These are phyloP conservation scores for Zaprionus bogoriensis DNA, from an alignment of 2,888 invertebrate species.

Conservation along the genomic window DNA sequence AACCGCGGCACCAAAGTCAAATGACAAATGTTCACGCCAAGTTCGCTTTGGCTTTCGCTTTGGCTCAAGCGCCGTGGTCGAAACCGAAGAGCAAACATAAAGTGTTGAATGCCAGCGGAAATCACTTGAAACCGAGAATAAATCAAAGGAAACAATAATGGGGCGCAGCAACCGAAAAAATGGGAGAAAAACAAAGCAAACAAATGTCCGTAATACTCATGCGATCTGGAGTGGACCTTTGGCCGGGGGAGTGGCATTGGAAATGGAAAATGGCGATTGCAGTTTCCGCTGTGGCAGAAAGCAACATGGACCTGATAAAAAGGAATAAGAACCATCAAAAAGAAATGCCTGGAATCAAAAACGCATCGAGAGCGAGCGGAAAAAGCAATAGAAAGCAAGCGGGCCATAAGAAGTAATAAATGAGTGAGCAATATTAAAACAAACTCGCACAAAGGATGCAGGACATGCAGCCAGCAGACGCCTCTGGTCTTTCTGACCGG, in stretches of 20 bases:
- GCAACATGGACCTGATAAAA: slow-evolving; percentile 22
- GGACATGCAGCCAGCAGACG: slow-evolving; percentile 10
- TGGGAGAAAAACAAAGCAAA: slow-evolving; percentile 25
- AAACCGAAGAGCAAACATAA: slow-evolving; percentile 53
- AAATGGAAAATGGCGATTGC: slow-evolving; percentile 52
- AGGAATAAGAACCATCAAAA: slow-evolving; percentile 32
- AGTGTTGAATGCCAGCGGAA: slow-evolving; percentile 75
- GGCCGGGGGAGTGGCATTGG: slow-evolving; percentile 5
- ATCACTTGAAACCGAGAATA: slow-evolving; percentile 76
- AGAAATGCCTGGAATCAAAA: slow-evolving; percentile 46
- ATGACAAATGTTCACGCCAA: slow-evolving; percentile 64
- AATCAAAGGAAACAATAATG: slow-evolving; percentile 75
- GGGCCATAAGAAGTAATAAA: slow-evolving; percentile 52
- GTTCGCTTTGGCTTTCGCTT: slow-evolving; percentile 10
- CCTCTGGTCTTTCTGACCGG: background rate
- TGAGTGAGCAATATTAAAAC: slow-evolving; percentile 50
- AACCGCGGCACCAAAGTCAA: slow-evolving; percentile 39
- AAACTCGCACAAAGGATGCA: slow-evolving; percentile 25
- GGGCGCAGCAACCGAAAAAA: slow-evolving; percentile 28
- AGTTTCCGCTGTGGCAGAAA: slow-evolving; percentile 34
- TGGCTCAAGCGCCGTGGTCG: slow-evolving; percentile 33
- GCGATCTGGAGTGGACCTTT: background rate
- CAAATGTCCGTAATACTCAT: too few species aligned
- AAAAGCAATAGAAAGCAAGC: slow-evolving; percentile 21
- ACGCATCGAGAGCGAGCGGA: slow-evolving; percentile 8